phyloP scores from a whole-genome alignment of 1,140 invertebrate species.

The Heliconius hermathena region DNA sequence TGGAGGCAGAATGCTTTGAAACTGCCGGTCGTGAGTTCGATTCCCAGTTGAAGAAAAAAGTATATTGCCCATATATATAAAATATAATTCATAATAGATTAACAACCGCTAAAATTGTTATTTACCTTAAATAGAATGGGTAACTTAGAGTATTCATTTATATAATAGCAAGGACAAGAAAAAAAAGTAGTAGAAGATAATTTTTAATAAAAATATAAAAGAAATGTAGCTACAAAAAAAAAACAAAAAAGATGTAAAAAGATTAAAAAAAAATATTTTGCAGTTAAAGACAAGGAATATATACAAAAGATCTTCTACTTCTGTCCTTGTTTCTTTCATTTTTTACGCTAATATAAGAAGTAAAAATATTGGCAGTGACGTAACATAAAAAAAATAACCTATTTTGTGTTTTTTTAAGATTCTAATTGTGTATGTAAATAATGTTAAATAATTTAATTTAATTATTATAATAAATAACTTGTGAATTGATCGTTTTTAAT shows the following conservation, averaged over 20 bases:
- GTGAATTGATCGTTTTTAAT: neutral
- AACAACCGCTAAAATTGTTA: neutral
- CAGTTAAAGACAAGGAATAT: neutral
- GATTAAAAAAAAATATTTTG: too few species aligned
- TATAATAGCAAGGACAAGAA: neutral
- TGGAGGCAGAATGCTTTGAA: neutral
- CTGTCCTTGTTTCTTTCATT: neutral
- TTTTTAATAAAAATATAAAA: too few species aligned
- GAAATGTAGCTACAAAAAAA: too few species aligned
- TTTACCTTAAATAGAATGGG: neutral
- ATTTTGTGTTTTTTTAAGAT: slow-evolving; percentile 23
- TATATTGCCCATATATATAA: neutral
- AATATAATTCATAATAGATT: neutral
- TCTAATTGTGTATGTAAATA: neutral
- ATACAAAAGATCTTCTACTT: neutral
- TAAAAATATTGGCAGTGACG: neutral
- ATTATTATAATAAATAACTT: neutral
- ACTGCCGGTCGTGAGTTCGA: neutral
- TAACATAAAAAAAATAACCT: neutral
- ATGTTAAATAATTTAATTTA: slow-evolving; percentile 6
- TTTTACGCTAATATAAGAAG: neutral
- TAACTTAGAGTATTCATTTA: neutral
- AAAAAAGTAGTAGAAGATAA: neutral
- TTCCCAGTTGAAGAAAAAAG: neutral
- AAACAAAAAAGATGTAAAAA: too few species aligned